Conservation (phyloP, 1,140 invertebrate genomes). For the Ylistrum balloti region DNA sequence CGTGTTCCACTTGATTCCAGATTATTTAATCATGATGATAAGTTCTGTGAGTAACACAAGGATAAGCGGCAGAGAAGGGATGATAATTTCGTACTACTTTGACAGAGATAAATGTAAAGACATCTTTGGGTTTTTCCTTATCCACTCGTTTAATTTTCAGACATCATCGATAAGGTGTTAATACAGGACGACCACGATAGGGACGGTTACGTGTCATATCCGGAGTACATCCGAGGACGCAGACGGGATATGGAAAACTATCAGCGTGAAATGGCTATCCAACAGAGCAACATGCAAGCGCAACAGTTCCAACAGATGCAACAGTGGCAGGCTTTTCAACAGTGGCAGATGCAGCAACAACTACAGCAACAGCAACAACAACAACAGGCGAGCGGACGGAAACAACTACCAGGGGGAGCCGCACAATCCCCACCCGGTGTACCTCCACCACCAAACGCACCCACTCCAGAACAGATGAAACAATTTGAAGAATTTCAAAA, state of each 20-base stretch:
- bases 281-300: constrained; percentile 51
- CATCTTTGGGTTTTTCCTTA: too few relatives aligned
- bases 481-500: constrained; percentile 36
- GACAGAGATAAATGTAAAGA: too few relatives aligned
- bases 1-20: too few relatives aligned
- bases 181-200: constrained; percentile 90
- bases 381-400: neutral
- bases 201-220: constrained; percentile 92
- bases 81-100: too few relatives aligned
- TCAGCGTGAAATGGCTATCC: constrained; percentile 65
- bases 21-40: too few relatives aligned
- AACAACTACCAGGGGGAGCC: neutral
- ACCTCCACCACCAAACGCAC: neutral
- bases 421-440: constrained; percentile 2
- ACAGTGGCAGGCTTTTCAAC: constrained; percentile 59
- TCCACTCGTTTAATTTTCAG: too few relatives aligned
- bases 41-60: too few relatives aligned
- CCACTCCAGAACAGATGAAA: neutral
- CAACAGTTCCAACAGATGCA: constrained; percentile 51
- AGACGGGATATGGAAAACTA: constrained; percentile 71
- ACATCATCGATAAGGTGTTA: constrained; percentile 90
- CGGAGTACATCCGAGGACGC: constrained; percentile 88
- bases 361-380: constrained; percentile 8
- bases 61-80: too few relatives aligned
- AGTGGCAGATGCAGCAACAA: constrained; percentile 55